Percentiles rank a stretch among this genome's conserved stretches.
These are phyloP conservation scores for Drosophila leontia DNA, from an alignment of 1,140 invertebrate species.

Conservation along the genomic window DNA sequence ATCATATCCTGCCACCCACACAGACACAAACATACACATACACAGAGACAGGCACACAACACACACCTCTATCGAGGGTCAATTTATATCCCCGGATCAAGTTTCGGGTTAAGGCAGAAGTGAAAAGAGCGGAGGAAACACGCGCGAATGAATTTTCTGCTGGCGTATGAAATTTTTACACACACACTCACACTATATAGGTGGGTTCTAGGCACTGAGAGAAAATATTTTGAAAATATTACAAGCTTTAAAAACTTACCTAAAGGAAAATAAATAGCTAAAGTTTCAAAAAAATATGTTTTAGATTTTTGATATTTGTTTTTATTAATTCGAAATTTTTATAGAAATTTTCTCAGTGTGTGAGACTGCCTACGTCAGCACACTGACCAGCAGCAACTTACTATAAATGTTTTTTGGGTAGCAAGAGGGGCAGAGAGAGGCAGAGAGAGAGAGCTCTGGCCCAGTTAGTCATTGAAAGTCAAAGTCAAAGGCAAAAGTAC, in stretches of 20 bases:
- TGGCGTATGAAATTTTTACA: slow-evolving; percentile 71
- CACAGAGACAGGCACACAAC: background rate
- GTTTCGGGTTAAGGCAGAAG: slow-evolving; percentile 2
- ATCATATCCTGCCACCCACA: slow-evolving; percentile 15
- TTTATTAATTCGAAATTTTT: background rate
- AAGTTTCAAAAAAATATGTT: background rate
- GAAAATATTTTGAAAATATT: background rate
- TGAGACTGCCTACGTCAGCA: slow-evolving; percentile 62
- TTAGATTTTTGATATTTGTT: background rate
- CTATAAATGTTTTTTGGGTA: background rate
- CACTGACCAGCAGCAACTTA: slow-evolving; percentile 44
- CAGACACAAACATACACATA: background rate
- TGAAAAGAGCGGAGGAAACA: slow-evolving; percentile 9
- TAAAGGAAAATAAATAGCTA: background rate
- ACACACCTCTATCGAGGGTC: slow-evolving; percentile 14
- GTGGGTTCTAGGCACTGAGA: background rate
- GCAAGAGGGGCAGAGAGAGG: background rate
- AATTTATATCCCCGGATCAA: slow-evolving; percentile 30
- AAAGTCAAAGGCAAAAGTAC: slow-evolving; percentile 49
- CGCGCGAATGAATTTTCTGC: slow-evolving; percentile 74
- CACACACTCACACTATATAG: background rate
- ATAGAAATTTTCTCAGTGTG: background rate
- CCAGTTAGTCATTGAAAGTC: slow-evolving; percentile 30
- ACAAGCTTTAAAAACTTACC: no score
- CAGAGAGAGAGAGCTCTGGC: background rate